Conservation (phyloP, 2,888 invertebrate genomes). For the Sialis lutaria region DNA sequence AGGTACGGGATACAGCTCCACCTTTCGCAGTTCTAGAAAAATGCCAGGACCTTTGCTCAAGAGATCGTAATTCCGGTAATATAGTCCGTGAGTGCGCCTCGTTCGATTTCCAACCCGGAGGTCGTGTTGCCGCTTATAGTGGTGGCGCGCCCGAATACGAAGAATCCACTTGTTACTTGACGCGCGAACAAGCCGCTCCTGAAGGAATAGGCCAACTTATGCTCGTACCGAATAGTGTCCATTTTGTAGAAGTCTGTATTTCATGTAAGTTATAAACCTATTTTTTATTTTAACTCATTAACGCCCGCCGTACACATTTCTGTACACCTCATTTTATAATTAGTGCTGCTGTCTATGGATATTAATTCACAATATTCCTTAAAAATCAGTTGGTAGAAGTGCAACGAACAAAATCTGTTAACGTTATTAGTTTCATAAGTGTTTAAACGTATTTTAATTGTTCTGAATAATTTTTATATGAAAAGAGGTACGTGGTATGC, state of each 20-base stretch:
- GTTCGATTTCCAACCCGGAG: slow-evolving; percentile 82
- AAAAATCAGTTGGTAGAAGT: too few relatives aligned
- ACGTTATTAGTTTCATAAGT: too few relatives aligned
- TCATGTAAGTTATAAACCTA: slow-evolving; percentile 46
- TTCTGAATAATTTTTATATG: too few relatives aligned
- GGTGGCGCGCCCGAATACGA: slow-evolving; percentile 70
- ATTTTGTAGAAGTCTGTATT: slow-evolving; percentile 78
- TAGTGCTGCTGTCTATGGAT: too few relatives aligned
- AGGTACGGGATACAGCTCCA: slow-evolving; percentile 65
- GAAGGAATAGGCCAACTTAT: slow-evolving; percentile 82
- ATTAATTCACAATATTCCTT: too few relatives aligned
- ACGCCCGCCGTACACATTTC: too few relatives aligned
- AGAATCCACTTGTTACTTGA: slow-evolving; percentile 74
- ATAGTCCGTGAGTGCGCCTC: slow-evolving; percentile 72
- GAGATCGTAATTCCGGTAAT: slow-evolving; percentile 59
- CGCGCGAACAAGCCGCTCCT: slow-evolving; percentile 69
- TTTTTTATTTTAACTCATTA: too few relatives aligned
- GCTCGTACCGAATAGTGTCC: slow-evolving; percentile 75
- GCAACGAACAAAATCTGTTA: too few relatives aligned
- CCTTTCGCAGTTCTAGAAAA: slow-evolving; percentile 78
- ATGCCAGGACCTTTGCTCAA: slow-evolving; percentile 70
- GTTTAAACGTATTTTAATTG: too few relatives aligned
- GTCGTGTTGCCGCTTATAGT: slow-evolving; percentile 65
- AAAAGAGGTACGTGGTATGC: too few relatives aligned
- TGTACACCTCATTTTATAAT: too few relatives aligned